These are phyloP conservation scores for Parnassius mnemosyne DNA, from an alignment of 2,888 invertebrate genomes.

Conservation along the genomic window DNA sequence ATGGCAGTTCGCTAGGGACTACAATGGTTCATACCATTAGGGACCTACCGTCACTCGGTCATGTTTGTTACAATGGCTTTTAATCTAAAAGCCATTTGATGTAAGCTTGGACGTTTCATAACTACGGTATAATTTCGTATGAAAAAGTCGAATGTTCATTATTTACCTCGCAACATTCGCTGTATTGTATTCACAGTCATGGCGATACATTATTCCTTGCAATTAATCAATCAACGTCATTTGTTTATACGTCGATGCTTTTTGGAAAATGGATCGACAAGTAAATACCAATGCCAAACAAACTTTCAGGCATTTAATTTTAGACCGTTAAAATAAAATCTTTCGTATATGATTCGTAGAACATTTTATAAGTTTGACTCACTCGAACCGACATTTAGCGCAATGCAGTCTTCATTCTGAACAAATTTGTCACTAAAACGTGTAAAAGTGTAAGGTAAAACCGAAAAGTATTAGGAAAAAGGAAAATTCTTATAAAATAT, in stretches of 20 bases:
- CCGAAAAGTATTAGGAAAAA: constrained; percentile 18
- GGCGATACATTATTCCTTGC: constrained; percentile 17
- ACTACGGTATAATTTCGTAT: constrained; percentile 48
- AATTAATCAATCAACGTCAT: constrained; percentile 25
- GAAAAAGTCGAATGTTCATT: constrained; percentile 39
- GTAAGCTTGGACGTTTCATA: constrained; percentile 48
- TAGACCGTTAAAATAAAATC: no score
- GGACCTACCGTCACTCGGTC: constrained; percentile 26
- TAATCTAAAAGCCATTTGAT: constrained; percentile 72
- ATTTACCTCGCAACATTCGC: constrained; percentile 8
- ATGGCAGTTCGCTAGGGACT: constrained; percentile 29
- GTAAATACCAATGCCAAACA: no score
- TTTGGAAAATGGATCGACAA: constrained; percentile 5
- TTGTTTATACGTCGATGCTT: constrained; percentile 15
- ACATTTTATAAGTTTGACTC: not conserved
- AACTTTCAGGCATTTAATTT: no score
- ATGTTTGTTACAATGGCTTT: constrained; percentile 33
- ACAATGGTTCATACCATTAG: constrained; percentile 24
- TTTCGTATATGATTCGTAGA: no score
- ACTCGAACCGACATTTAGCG: constrained; percentile 10
- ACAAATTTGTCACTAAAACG: constrained; percentile 13
- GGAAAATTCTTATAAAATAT: constrained; percentile 27
- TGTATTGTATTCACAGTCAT: constrained; percentile 12
- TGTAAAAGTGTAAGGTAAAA: constrained; percentile 8
- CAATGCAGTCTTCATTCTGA: constrained; percentile 9